Percentiles rank a stretch among this genome's conserved stretches.
These are phyloP conservation scores for Drosophila dunni DNA, from an alignment of 1,140 invertebrate genomes.

Conservation along the genomic window DNA sequence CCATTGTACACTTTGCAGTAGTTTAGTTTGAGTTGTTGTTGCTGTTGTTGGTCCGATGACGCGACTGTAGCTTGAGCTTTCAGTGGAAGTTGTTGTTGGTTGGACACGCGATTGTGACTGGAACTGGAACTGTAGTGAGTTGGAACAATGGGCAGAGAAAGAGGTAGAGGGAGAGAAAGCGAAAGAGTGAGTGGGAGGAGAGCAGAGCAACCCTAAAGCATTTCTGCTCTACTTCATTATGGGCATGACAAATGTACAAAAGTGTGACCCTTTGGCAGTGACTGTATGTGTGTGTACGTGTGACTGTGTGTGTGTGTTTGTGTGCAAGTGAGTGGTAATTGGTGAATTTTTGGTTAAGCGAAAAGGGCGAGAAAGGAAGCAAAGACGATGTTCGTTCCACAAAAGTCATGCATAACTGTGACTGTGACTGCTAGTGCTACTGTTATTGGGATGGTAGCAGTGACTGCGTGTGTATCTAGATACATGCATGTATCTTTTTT, in stretches of 20 bases:
- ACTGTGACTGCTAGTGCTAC: constrained; percentile 2
- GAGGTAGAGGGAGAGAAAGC: not conserved
- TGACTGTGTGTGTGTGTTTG: constrained; percentile 20
- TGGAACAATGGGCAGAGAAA: not conserved
- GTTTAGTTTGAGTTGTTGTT: not conserved
- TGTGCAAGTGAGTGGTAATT: not conserved
- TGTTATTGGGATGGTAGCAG: constrained; percentile 9
- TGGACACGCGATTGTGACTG: constrained; percentile 46
- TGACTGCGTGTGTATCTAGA: constrained; percentile 26
- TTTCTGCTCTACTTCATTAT: constrained; percentile 76
- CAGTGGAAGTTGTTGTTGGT: constrained; percentile 16
- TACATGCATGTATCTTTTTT: not conserved
- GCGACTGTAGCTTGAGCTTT: constrained; percentile 30
- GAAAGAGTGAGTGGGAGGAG: constrained; percentile 8
- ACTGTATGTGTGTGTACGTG: constrained; percentile 22
- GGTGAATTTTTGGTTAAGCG: constrained; percentile 3
- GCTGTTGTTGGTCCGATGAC: constrained; percentile 17
- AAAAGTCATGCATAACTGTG: constrained; percentile 44
- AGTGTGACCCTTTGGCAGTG: constrained; percentile 33
- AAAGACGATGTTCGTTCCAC: constrained; percentile 44
- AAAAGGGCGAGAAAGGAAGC: not conserved
- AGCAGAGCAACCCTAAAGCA: constrained; percentile 43
- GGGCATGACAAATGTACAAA: constrained; percentile 60
- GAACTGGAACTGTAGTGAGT: constrained; percentile 11
- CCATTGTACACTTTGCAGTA: constrained; percentile 21